A percentile compares a stretch with the other conserved stretches of the same genome.
phyloP scores from a whole-genome alignment of 1,140 invertebrate species.

The Geopemphigus sp. region DNA sequence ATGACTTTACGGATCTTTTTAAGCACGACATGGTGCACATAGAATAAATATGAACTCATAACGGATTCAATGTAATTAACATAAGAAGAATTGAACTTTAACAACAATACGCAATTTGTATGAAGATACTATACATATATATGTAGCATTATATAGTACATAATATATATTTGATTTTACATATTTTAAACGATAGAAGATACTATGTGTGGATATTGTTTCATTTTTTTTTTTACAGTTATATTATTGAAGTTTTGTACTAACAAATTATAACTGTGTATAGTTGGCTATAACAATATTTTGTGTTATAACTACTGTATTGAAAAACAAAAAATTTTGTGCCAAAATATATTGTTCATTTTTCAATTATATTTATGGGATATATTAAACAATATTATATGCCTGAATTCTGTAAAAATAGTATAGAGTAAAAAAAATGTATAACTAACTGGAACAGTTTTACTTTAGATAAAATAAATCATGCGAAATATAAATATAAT shows the following conservation, averaged over 20 bases:
- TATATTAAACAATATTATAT: background rate
- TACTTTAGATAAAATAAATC: too few relatives aligned
- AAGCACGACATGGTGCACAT: background rate
- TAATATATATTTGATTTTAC: slow-evolving; percentile 13
- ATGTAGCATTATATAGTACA: too few relatives aligned
- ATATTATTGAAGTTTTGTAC: slow-evolving; percentile 12
- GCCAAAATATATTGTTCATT: background rate
- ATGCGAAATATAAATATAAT: too few relatives aligned
- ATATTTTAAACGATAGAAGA: slow-evolving; percentile 26
- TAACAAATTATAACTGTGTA: background rate
- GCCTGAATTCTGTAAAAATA: background rate
- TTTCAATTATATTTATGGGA: background rate
- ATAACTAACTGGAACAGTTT: too few relatives aligned
- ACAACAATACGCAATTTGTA: slow-evolving; percentile 19
- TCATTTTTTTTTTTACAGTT: slow-evolving; percentile 18
- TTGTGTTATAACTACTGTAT: background rate
- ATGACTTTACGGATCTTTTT: background rate
- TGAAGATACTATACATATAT: background rate
- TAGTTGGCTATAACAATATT: slow-evolving; percentile 13
- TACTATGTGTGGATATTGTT: slow-evolving; percentile 7
- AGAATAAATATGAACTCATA: too few relatives aligned
- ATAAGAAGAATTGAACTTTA: slow-evolving; percentile 43
- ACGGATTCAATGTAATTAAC: slow-evolving; percentile 15
- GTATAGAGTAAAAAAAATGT: too few relatives aligned
- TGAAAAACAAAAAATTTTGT: background rate